Evolutionary conservation across 2,113 vertebrate species (phyloP), one percentile per base, ranked within the genome.

Genomic region (Nycticorax nycticorax): DNA sequence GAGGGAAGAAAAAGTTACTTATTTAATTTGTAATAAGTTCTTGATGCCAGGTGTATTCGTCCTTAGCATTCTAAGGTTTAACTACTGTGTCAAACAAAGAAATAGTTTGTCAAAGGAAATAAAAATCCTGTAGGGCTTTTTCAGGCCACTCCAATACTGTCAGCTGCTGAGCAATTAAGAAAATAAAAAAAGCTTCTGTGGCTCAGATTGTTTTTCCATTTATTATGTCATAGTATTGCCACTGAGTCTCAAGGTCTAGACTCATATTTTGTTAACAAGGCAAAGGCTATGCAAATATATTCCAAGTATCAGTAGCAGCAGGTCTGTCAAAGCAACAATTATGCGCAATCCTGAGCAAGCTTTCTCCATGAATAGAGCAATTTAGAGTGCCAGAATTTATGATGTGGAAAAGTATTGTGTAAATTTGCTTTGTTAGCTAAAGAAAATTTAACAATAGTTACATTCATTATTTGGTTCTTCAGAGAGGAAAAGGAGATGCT

Each of bases 231-330:
- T 48, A 80, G 60, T 32, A 17, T 60, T 91, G 75, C 72, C 37
- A 39, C 24, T 53, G 56, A 66, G 22, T 86, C 21, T 63, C 35
- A 48, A 75, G 73, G 62, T 59, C 83, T 75, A 62, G 69, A 63
- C 50, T 82, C 9, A 6, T 28, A 73, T 73, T 90, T 85, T 89
- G 71, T 77, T 92, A 95, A 81, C 50, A 85, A 67, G n/a, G 52
- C 39, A 41, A 83, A 93, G 83, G 80, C 57, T 91, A 88, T 94
- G 50, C 80, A 94, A 69, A 94, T 95, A 26, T 69, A 80, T 90
- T 85, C 78, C 39, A 57, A 84, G 82, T 84, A 95, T 72, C 63
- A 77, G 69, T 75, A 63, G 72, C 76, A 68, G 48, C 57, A 93
- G 75, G 74, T 76, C 88, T 91, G 87, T 93, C 90, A 83, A 84